Evolutionary conservation across 1,140 invertebrate species (phyloP).

Genomic region (Diploscapter pachys): DNA sequence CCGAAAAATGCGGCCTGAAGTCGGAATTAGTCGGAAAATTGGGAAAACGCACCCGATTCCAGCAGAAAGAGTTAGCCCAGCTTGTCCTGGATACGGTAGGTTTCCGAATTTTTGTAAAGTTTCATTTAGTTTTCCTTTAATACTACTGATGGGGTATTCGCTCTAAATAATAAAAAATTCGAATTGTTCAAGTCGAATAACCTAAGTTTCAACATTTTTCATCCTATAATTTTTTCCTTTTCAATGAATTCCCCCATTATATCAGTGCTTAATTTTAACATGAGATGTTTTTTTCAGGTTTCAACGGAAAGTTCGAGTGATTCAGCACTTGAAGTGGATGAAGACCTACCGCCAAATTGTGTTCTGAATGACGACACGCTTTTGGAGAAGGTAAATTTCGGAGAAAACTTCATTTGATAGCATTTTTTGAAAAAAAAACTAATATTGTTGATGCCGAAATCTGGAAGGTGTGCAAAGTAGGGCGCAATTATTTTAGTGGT

Average conservation of each 20-base stretch:
- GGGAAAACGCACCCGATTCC: constrained; percentile 83
- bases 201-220: background rate
- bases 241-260: background rate
- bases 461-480: too few species aligned
- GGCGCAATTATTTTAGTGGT: too few species aligned
- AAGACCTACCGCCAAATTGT: constrained; percentile 16
- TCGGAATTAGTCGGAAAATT: constrained; percentile 67
- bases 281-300: too few species aligned
- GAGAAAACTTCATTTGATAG: too few species aligned
- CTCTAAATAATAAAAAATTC: too few species aligned
- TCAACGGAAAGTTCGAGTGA: too few species aligned
- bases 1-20: constrained; percentile 11
- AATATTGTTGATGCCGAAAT: too few species aligned
- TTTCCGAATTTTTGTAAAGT: background rate
- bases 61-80: constrained; percentile 76
- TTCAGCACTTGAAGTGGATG: background rate
- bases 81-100: constrained; percentile 65
- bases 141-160: background rate
- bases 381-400: constrained; percentile 3
- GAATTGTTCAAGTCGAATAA: too few species aligned
- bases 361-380: constrained; percentile 27
- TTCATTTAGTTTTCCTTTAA: background rate
- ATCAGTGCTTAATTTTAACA: background rate
- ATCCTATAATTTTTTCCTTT: background rate
- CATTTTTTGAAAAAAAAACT: too few species aligned